Conservation (phyloP, 2,888 invertebrate genomes). For the Idaea dimidiata region DNA sequence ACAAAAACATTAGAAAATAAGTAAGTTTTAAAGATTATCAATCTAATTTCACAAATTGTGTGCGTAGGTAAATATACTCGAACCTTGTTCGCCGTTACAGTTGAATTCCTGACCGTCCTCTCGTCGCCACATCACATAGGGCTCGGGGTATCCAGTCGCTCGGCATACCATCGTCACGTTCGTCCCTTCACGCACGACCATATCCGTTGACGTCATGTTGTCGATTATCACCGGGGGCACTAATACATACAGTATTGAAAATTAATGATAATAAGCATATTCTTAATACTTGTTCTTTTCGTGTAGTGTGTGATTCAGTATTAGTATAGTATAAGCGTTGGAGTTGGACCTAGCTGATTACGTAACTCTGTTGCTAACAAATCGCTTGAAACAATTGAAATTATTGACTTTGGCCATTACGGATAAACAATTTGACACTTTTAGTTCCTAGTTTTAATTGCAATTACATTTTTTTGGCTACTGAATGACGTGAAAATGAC, state of each 20-base stretch:
- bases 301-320: no score
- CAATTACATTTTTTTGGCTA: no score
- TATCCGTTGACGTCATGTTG: constrained; percentile 94
- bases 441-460: no score
- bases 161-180: constrained; percentile 94
- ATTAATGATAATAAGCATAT: not conserved
- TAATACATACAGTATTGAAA: constrained; percentile 44
- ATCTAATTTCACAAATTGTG: constrained; percentile 2
- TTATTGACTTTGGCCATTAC: no score
- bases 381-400: no score
- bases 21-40: not conserved
- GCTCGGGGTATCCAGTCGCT: constrained; percentile 93
- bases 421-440: no score
- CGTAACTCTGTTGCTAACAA: no score
- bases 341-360: no score
- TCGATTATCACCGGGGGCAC: constrained; percentile 95
- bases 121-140: constrained; percentile 95
- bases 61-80: constrained; percentile 22
- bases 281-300: no score
- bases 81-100: constrained; percentile 93
- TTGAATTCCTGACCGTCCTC: constrained; percentile 94
- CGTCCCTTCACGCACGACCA: constrained; percentile 94
- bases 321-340: no score
- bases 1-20: no score
- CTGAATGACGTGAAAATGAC: no score